Base-by-base conservation (phyloP, 2,113 vertebrate species). In the Boleophthalmus pectinirostris region DNA sequence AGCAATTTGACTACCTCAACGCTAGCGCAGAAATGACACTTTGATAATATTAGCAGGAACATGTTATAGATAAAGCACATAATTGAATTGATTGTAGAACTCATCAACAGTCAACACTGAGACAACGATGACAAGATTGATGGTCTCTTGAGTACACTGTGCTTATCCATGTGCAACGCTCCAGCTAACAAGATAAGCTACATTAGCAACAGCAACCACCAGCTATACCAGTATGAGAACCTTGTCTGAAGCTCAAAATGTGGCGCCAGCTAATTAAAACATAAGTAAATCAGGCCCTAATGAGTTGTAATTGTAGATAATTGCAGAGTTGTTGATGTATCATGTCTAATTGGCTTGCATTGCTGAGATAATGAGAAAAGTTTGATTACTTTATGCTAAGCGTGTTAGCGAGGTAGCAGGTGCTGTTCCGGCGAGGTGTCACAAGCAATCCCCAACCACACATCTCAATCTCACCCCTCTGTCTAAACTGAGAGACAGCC, bases 301-400 rank as follows among this genome's bases (percentile, higher is more conserved):
- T 91, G 88, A 87, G 79, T 88, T 85, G 85, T 89, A 91, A 92
- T 91, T 89, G 89, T 79, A 85, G 82, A 86, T 91, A 90, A 91
- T 89, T 90, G 86, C 87, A 78, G 83, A 88, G 81, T 83, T 92
- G 90, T 90, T 90, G 89, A 82, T 92, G 86, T 85, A 88, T 91
- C 78, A 78, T 70, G 88, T 86, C 85, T 92, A 93, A 93, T 91
- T 91, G 89, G 84, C 81, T 85, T 66, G 81, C 80, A 91, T 79
- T 89, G 87, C 90, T 88, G 85, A 88, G 88, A 91, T 92, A 90
- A 92, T 92, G 88, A 92, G 88, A 89, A 90, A 92, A 91, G 80
- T 92, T 91, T 91, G 88, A 93, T 93, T 92, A 92, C 92, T 93
- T 92, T 88, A 90, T 87, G 88, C 89, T 89, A 91, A 92, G 83